A percentile compares a stretch with the other conserved stretches of the same genome.
Evolutionary conservation across 2,888 invertebrate genomes (phyloP).

Genomic region (Carcina quercana): DNA sequence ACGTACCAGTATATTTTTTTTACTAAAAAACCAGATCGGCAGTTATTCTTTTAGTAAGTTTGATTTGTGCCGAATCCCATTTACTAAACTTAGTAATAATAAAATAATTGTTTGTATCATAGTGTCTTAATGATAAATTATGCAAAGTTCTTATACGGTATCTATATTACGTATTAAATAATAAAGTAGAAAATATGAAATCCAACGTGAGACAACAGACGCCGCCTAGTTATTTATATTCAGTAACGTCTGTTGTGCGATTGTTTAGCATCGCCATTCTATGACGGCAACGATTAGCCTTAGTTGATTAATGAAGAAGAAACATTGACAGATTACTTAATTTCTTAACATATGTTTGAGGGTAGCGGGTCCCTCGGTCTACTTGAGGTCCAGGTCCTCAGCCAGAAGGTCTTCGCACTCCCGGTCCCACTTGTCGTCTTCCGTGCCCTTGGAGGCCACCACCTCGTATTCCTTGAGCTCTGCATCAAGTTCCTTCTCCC

Average conservation of each 20-base stretch:
- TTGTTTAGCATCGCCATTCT: too few relatives aligned
- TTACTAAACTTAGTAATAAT: too few relatives aligned
- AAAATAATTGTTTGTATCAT: too few relatives aligned
- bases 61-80: too few relatives aligned
- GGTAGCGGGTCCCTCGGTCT: constrained; percentile 25
- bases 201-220: neutral
- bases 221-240: neutral
- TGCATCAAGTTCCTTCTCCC: constrained; percentile 96
- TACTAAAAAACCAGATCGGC: too few relatives aligned
- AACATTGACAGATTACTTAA: neutral
- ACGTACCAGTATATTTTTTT: too few relatives aligned
- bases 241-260: too few relatives aligned
- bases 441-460: constrained; percentile 72
- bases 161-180: too few relatives aligned
- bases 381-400: constrained; percentile 76
- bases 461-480: constrained; percentile 97
- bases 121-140: too few relatives aligned
- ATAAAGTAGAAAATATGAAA: neutral
- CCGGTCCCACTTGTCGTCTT: constrained; percentile 77
- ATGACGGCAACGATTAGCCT: too few relatives aligned
- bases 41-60: too few relatives aligned
- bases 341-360: neutral
- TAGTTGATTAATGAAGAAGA: neutral
- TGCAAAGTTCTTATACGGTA: too few relatives aligned
- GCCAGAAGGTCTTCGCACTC: constrained; percentile 81